Evolutionary conservation across 2,113 vertebrate genomes (phyloP), one percentile per base, ranked within the genome.

Genomic region (Mustela lutreola): DNA sequence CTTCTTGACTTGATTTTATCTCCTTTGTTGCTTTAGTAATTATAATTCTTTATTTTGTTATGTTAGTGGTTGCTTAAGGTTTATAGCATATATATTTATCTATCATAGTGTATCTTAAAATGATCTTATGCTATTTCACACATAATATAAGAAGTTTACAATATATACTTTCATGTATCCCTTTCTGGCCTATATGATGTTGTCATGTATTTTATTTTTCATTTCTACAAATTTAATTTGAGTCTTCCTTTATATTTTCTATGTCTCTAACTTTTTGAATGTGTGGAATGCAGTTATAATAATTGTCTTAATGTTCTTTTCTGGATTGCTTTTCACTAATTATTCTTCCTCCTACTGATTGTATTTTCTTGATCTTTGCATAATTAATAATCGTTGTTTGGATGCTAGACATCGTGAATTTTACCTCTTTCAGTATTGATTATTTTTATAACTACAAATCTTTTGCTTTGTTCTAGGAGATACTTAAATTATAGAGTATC

Each of bases 331-430:
- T 90, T 87, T n/a, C 65, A 65, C 31, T 82, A 58, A 48, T 86
- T 56, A 65, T 89, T 84, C 11, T 65, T 7, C 24, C 21, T 62
- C 6, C 7, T 33, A 75, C 67, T 63, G 19, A n/a, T 62, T 75
- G 39, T 83, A 16, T 71, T 70, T 88, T 79, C 63, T 56, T 48
- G 24, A 33, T 87, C 31, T 91, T 84, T 84, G 28, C 48, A 15
- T 26, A 42, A 1, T n/a, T 70, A n/a, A 50, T 50, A 33, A 82
- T 86, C 50, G 81, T 94, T 93, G 48, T 97, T 93, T 89, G 48
- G 39, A 71, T 83, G 73, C 31, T 33, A 95, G 60, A 31, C 33
- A 78, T 48, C 78, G 48, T 94, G 67, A 89, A 92, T 79, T 89
- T 85, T 75, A 76, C 19, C 63, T 84, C 42, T 0, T 24, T 93